Evolutionary conservation across 2,888 invertebrate genomes (phyloP), one percentile per base, ranked within the genome.

Genomic region (Nemotelus nigrinus): DNA sequence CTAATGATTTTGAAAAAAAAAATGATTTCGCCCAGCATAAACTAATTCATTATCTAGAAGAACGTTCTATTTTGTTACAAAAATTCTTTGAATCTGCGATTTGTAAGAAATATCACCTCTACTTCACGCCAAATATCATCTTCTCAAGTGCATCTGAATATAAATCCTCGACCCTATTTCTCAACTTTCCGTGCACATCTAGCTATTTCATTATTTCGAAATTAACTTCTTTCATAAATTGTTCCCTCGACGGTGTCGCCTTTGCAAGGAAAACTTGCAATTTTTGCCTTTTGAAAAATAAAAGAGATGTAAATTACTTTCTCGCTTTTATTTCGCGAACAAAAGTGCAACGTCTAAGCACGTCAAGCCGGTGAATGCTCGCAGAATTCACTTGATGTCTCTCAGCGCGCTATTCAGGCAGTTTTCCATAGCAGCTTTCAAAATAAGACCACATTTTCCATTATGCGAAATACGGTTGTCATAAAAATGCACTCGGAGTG

Each of bases 271-370:
- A 63, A 5, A 25, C 63, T 39, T 63, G 63, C 63, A 63, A 43
- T 63, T 63, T 39, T 43, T 8, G 43, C 45, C 65, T 65, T 6
- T 65, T 45, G 45, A 65, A 65, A 65, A 65, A 65, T 65, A 8
- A 3, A 65, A 65, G 65, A 25, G 47, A n/a, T 65, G 47, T 63
- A 65, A 65, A 65, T 65, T 65, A n/a, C 39, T n/a, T 45, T 45
- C 45, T 10, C 45, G 47, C n/a, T 44, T n/a, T 63, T 39, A 7
- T 63, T 63, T 43, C 63, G 8, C 63, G 10, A 53, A 53, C 53
- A 58, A 10, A 63, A 63, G 43, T 4, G 43, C 39, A 1, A 8
- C 39, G 43, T 63, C 43, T 43, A 8, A 8, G 65, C 45, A 65
- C 47, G 47, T 65, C 65, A 47, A 65, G 45, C 65, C 47, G 65